phyloP scores from a whole-genome alignment of 2,113 vertebrate species.

The Coptodon rendalli region DNA sequence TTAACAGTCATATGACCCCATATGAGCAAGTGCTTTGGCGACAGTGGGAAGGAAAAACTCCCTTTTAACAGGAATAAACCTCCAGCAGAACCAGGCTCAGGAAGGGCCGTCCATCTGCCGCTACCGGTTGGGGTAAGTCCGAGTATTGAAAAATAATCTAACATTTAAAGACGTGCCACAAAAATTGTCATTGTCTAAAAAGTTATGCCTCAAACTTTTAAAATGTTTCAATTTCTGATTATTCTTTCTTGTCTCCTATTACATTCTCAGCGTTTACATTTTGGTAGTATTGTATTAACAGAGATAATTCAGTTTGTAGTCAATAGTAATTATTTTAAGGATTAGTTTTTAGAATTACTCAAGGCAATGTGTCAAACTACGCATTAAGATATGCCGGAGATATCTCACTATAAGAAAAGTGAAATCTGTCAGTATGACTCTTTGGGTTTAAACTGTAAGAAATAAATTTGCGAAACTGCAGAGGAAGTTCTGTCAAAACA shows the following conservation, averaged over 20 bases:
- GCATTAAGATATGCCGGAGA: neutral
- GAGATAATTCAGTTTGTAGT: neutral
- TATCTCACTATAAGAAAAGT: neutral
- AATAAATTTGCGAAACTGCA: neutral
- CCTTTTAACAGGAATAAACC: neutral
- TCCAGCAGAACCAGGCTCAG: neutral
- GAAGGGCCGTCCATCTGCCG: neutral
- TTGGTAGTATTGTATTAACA: neutral
- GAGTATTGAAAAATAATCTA: neutral
- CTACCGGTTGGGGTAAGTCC: neutral
- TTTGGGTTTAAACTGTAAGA: neutral
- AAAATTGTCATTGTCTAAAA: neutral
- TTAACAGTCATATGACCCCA: neutral
- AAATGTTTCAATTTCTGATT: neutral
- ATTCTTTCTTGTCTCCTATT: neutral
- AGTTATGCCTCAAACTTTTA: neutral
- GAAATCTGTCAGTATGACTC: neutral
- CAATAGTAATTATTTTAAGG: neutral
- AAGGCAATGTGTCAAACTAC: neutral
- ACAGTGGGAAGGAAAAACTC: neutral
- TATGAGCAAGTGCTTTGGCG: neutral
- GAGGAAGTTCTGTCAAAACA: neutral
- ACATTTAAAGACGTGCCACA: neutral
- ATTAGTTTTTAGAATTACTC: neutral
- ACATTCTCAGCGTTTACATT: neutral